Base-by-base conservation (phyloP, 2,113 vertebrate genomes). In the Lagopus muta region DNA sequence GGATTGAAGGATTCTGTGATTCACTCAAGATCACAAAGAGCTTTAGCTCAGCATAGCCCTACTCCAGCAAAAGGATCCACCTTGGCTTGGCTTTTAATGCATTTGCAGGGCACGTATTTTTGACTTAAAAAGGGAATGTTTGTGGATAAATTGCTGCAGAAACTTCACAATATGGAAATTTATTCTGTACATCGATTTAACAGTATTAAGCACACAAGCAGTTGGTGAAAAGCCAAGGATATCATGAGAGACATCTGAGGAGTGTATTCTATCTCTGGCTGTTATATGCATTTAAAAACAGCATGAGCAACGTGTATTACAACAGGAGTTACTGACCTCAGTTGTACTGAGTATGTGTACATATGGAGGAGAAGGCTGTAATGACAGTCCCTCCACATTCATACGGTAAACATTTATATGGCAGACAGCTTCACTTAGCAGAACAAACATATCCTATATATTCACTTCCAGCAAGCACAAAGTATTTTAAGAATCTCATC, bases 221-320 rank as follows among this genome's bases (percentile, higher is more conserved):
- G 50, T 95, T 96, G 96, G 94, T 55, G 82, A 30, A 24, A 64
- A 93, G 89, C 93, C 91, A 93, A 92, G 57, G 52, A 91, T 80
- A 86, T 74, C 64, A 76, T 24, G 64, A 71, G 50, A 94, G 91
- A 89, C 91, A 86, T 91, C 84, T 85, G 84, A 95, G 85, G 65
- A 69, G 67, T 86, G 28, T 82, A 42, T 93, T 95, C 86, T 40
- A 48, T 87, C 72, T 77, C 67, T 58, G 81, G 74, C 78, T 94
- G 87, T 77, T 30, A 79, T 91, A 94, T 70, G 81, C 64, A 66
- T 60, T 92, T 54, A n/a, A 86, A 93, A 89, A 69, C 72, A 87
- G 65, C 87, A 92, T 89, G 76, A 92, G 94, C 85, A 92, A 92
- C 71, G 73, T 57, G 75, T 74, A 74, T 80, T 91, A 75, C 83